Evolutionary conservation across 2,888 invertebrate species (phyloP).

Genomic region (Meta bourneti): DNA sequence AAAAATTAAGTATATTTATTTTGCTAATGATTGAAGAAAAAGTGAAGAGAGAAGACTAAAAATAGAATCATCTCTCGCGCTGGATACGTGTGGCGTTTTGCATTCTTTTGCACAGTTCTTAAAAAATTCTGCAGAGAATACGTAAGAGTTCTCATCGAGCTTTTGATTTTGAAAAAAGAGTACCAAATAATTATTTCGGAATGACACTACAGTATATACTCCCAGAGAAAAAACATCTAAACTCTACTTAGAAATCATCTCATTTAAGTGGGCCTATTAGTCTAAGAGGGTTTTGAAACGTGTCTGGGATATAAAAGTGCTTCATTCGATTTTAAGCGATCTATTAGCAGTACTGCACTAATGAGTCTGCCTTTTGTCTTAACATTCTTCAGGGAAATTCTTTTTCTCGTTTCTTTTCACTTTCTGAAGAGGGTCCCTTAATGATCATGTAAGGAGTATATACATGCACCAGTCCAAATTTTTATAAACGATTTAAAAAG

Average conservation of each 20-base stretch:
- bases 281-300: conserved; percentile 32
- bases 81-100: background rate
- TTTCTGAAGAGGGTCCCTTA: conserved; percentile 51
- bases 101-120: background rate
- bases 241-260: conserved; percentile 51
- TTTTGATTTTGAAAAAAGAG: conserved; percentile 21
- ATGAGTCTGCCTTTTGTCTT: conserved; percentile 57
- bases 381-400: conserved; percentile 22
- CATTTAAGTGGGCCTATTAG: conserved; percentile 49
- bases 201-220: conserved; percentile 17
- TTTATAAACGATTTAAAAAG: conserved; percentile 53
- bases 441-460: conserved; percentile 53
- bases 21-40: conserved; percentile 38
- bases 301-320: conserved; percentile 45
- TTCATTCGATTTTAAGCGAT: conserved; percentile 65
- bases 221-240: conserved; percentile 18
- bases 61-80: background rate
- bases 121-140: background rate
- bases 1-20: conserved; percentile 41
- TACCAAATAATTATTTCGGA: conserved; percentile 49
- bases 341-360: conserved; percentile 51
- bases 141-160: background rate
- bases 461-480: conserved; percentile 29
- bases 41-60: conserved; percentile 1
- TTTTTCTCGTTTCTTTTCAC: conserved; percentile 22